Conservation (phyloP, 1,140 invertebrate genomes). For the Globodera rostochiensis region DNA sequence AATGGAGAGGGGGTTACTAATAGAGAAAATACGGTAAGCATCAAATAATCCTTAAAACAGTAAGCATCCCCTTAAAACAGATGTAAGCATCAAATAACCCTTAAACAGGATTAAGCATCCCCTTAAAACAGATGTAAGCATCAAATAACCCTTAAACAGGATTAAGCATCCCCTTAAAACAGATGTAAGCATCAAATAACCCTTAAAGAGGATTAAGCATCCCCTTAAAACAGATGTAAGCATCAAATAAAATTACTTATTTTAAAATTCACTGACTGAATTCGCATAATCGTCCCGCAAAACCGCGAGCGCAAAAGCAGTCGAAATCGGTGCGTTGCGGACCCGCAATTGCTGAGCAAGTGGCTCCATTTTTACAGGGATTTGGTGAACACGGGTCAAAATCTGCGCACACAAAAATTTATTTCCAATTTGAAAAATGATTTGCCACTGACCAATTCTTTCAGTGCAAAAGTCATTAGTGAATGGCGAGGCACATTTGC, state of each 20-base stretch:
- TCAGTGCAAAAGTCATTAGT: constrained; percentile 42
- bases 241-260: too few species aligned
- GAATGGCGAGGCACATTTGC: constrained; percentile 36
- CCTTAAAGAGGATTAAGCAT: too few species aligned
- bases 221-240: too few species aligned
- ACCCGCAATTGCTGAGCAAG: constrained; percentile 33
- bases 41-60: too few species aligned
- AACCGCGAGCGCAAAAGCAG: constrained; percentile 42
- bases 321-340: constrained; percentile 31
- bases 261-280: constrained; percentile 23
- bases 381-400: constrained; percentile 35
- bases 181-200: too few species aligned
- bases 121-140: too few species aligned
- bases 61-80: too few species aligned
- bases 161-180: too few species aligned
- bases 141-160: too few species aligned
- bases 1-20: too few species aligned
- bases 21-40: too few species aligned
- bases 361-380: constrained; percentile 42
- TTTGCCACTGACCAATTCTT: constrained; percentile 22
- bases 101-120: neutral
- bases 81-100: too few species aligned
- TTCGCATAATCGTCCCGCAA: constrained; percentile 38
- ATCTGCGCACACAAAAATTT: constrained; percentile 18
- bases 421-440: neutral